phyloP scores from a whole-genome alignment of 2,888 invertebrate genomes.

The Neoscelio sp. region DNA sequence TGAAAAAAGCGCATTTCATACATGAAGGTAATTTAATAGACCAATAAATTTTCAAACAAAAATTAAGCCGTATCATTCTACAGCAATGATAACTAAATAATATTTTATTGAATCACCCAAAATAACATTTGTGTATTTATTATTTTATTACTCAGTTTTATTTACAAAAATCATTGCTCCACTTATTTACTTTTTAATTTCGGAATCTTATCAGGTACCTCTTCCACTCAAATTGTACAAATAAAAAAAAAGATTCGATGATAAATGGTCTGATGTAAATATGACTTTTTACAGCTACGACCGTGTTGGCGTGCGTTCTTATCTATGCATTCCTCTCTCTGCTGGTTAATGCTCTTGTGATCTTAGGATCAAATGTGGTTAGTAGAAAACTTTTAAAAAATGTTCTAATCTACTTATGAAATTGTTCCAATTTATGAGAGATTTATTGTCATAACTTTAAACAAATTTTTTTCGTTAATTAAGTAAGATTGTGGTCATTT shows the following conservation, averaged over 20 bases:
- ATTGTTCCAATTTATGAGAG: neutral
- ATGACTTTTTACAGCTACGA: slow-evolving; percentile 72
- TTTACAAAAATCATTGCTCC: slow-evolving; percentile 37
- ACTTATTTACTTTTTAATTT: slow-evolving; percentile 22
- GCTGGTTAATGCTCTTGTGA: slow-evolving; percentile 77
- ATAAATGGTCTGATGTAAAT: slow-evolving; percentile 39
- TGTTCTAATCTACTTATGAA: neutral
- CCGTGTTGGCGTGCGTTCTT: slow-evolving; percentile 74
- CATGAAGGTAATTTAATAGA: slow-evolving; percentile 46
- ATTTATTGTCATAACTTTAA: too few relatives aligned
- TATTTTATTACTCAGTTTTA: slow-evolving; percentile 27
- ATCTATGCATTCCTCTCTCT: slow-evolving; percentile 75
- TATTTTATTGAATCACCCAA: slow-evolving; percentile 46
- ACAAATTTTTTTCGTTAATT: neutral
- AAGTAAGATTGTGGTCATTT: neutral
- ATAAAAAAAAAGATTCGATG: slow-evolving; percentile 19
- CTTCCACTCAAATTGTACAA: slow-evolving; percentile 14
- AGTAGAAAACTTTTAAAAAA: slow-evolving; percentile 68
- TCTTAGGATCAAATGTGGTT: slow-evolving; percentile 78
- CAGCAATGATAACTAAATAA: slow-evolving; percentile 26
- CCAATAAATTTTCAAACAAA: slow-evolving; percentile 16
- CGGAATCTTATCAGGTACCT: slow-evolving; percentile 49
- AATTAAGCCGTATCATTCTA: slow-evolving; percentile 26
- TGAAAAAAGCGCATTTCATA: slow-evolving; percentile 71
- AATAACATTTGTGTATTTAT: slow-evolving; percentile 52